Evolutionary conservation across 2,888 invertebrate species (phyloP), one percentile per base, ranked within the genome.

Genomic region (Tenodera sinensis): DNA sequence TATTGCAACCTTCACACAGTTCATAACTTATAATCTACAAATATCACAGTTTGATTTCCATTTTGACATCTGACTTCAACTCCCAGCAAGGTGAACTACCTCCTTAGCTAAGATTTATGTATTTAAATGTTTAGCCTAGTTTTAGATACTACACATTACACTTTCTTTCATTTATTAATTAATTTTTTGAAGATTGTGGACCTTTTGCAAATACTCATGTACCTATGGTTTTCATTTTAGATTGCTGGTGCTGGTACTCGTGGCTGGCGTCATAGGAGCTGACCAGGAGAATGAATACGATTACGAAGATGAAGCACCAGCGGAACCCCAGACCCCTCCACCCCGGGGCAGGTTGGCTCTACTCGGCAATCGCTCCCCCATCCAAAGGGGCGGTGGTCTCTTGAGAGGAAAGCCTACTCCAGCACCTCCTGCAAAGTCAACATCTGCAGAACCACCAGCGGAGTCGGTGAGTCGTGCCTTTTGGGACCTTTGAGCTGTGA

Each of bases 361-460:
- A 3, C 12, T 47, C 25, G 42, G 85, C 30, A 47, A 27, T 34
- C 85, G 85, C 34, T 28, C 34, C 7, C 34, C 34, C 85, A 34
- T 47, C n/a, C 85, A 42, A 28, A 28, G 34, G 85, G 42, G 85
- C 1, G 85, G 42, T 4, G 47, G 34, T 14, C 42, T 27, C 47
- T 34, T 47, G n/a, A 47, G 42, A 15, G 42, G 42, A 15, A 85
- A 85, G 15, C 42, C 85, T 8, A 47, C 85, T 27, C 34, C 85
- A 34, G 34, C 85, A n/a, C n/a, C 85, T 27, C 47, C 85, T 27
- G 47, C 85, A 14, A 89, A 89, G 84, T 83, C 89, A 2, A 87
- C 89, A n/a, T 81, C 87, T 14, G 71, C 89, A 7, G 86, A 85
- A 12, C 83, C 88, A n/a, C 88, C 87, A 47, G 87, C 87, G n/a